phyloP scores from a whole-genome alignment of 30 jellyfish, hydroid and myxozoan genomes.

The Phacellophora camtschatica region DNA sequence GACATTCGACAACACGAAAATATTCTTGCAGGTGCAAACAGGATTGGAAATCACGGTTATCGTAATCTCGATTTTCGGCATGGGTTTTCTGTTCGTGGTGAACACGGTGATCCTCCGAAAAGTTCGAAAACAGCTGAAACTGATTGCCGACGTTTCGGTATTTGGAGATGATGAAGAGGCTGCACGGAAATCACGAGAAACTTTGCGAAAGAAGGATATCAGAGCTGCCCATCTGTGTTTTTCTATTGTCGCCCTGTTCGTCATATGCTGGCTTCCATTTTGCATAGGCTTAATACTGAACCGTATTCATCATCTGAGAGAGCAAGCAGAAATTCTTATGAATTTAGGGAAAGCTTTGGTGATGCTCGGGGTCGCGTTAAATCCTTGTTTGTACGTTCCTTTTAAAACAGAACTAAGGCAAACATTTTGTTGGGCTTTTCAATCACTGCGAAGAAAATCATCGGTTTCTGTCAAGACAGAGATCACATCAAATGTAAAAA shows the following conservation, averaged over 20 bases:
- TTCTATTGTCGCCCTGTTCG: constrained; percentile 31
- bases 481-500: too few species aligned
- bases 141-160: constrained; percentile 26
- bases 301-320: not conserved
- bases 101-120: constrained; percentile 20
- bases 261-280: constrained; percentile 21
- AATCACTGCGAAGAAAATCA: too few species aligned
- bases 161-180: constrained; percentile 40
- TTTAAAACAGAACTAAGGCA: constrained; percentile 41
- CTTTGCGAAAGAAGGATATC: constrained; percentile 48
- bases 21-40: not conserved
- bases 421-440: too few species aligned
- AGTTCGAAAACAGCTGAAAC: constrained; percentile 34
- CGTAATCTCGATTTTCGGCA: constrained; percentile 20
- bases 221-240: constrained; percentile 52
- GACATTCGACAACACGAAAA: constrained; percentile 1
- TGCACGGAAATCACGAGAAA: not conserved
- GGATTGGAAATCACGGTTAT: not conserved
- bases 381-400: constrained; percentile 49
- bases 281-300: not conserved
- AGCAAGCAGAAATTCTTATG: not conserved
- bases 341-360: constrained; percentile 5
- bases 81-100: constrained; percentile 23
- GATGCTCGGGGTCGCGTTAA: constrained; percentile 15
- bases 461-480: too few species aligned